phyloP scores from a whole-genome alignment of 2,888 invertebrate genomes.

The Odontomyia ornata region DNA sequence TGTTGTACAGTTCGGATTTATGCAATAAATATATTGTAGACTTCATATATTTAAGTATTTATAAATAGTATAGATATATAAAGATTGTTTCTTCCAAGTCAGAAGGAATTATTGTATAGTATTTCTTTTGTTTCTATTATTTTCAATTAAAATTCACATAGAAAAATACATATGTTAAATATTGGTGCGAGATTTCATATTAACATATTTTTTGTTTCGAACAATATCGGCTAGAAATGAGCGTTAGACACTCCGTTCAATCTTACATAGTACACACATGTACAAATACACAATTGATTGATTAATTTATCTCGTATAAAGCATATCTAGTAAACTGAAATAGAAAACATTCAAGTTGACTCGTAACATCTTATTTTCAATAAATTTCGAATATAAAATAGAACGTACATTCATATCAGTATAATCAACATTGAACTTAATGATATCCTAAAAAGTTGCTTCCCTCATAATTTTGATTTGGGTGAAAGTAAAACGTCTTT shows the following conservation, averaged over 20 bases:
- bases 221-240: background rate
- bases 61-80: background rate
- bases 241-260: background rate
- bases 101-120: background rate
- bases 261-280: background rate
- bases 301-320: too few relatives aligned
- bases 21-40: slow-evolving; percentile 5
- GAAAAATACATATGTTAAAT: slow-evolving; percentile 27
- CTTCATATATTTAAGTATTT: background rate
- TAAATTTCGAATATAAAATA: too few relatives aligned
- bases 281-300: background rate
- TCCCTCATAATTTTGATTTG: slow-evolving; percentile 59
- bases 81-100: background rate
- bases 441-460: background rate
- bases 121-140: background rate
- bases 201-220: background rate
- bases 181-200: slow-evolving; percentile 31
- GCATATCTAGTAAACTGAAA: background rate
- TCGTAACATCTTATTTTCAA: too few relatives aligned
- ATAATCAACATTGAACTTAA: too few relatives aligned
- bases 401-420: too few relatives aligned
- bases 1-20: background rate
- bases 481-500: slow-evolving; percentile 65
- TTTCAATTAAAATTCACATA: slow-evolving; percentile 14
- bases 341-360: too few relatives aligned